These are phyloP conservation scores for Chitala chitala DNA, from an alignment of 2,113 vertebrate genomes.

Conservation along the genomic window DNA sequence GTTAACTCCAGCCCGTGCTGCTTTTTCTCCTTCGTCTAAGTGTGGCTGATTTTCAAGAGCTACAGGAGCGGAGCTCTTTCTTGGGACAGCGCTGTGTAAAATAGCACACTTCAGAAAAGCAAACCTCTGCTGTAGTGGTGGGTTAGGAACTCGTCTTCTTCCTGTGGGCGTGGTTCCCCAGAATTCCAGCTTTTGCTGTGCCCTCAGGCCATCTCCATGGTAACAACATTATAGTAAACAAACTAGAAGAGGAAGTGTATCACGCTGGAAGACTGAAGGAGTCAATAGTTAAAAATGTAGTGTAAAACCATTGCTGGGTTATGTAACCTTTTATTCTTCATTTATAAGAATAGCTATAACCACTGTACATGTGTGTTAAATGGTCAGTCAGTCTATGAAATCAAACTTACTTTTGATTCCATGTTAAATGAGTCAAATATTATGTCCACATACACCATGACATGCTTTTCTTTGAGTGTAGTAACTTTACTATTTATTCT, in stretches of 20 bases:
- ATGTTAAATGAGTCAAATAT: no score
- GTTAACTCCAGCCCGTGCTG: not conserved
- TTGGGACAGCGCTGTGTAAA: not conserved
- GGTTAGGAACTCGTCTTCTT: not conserved
- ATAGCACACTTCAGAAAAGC: not conserved
- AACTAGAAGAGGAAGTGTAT: not conserved
- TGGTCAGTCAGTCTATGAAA: no score
- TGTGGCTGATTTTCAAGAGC: not conserved
- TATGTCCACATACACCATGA: not conserved
- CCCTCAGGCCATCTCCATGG: conserved; percentile 6
- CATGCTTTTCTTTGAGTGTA: not conserved
- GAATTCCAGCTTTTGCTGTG: conserved; percentile 11
- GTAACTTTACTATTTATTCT: not conserved
- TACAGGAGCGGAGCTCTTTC: not conserved
- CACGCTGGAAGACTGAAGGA: not conserved
- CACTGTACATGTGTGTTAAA: no score
- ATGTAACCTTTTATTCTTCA: no score
- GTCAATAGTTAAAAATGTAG: not conserved
- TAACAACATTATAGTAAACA: conserved; percentile 19
- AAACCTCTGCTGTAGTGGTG: not conserved
- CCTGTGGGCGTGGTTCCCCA: conserved; percentile 13
- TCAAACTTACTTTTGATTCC: no score
- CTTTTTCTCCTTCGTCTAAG: no score
- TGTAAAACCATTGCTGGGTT: no score
- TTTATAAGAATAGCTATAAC: no score